Base-by-base conservation (phyloP, 2,888 invertebrate species). In the Apocheima hispidaria region DNA sequence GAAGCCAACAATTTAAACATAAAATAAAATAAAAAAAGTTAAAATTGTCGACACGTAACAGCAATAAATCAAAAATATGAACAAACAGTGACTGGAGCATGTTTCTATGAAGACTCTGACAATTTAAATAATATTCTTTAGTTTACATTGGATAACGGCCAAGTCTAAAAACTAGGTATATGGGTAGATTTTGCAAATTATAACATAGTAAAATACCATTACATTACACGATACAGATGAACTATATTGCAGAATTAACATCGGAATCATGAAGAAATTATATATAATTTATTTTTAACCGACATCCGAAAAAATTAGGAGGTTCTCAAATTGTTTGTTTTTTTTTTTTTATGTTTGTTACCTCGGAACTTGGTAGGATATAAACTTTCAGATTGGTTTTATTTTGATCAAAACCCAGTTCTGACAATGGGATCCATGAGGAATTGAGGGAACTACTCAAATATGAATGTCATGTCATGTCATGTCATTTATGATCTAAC, bases 131-230 rank as follows among this genome's bases (percentile, higher is more conserved):
- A 70, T 73, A 70, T 73, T 71, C 61, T 70, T 72, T 60, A 62
- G 63, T 75, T 74, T 73, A 35, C 70, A 72, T 74, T 83, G 83
- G 79, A 75, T 23, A 64, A 64, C 48, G 28, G 80, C 82, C 82
- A 84, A 80, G 72, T 68, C 54, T 66, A 62, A 72, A 76, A 71
- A 69, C 67, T 65, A 68, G 63, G 68, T 71, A 59, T 68, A 60
- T 60, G 60, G 67, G 63, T 67, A 67, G 58, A 65, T 67, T 65
- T 64, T 56, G 62, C 59, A 62, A 70, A 71, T 69, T 67, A 72
- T 70, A 60, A 68, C 66, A 69, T 49, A 59, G 54, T 65, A 57
- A 66, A 69, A 66, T 61, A 63, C 54, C 49, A 52, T 63, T 44
- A 51, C 51, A 59, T n/a, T n/a, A n/a, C n/a, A n/a, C n/a, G n/a